Conservation (phyloP, 2,888 invertebrate species). For the Cybosia mesomella region DNA sequence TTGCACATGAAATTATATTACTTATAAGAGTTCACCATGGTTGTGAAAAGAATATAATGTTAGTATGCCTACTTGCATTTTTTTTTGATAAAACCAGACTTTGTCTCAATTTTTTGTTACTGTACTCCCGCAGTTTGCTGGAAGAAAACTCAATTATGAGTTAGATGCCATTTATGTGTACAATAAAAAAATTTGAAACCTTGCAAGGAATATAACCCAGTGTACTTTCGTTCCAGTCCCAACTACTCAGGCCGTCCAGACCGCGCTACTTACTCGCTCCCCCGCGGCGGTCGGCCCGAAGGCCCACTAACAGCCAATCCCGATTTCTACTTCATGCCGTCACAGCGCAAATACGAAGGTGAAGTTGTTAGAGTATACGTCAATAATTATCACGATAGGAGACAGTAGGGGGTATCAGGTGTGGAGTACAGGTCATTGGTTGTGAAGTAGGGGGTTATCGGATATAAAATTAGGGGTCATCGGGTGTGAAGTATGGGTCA, state of each 20-base stretch:
- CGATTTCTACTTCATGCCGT: conserved; percentile 98
- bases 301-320: conserved; percentile 87
- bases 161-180: too few relatives aligned
- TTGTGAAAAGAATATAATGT: too few relatives aligned
- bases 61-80: too few relatives aligned
- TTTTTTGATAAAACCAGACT: too few relatives aligned
- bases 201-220: background rate
- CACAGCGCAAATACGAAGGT: conserved; percentile 96
- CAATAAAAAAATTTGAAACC: too few relatives aligned
- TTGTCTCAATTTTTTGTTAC: too few relatives aligned
- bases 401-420: conserved; percentile 13
- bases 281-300: conserved; percentile 85
- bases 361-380: conserved; percentile 86
- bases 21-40: too few relatives aligned
- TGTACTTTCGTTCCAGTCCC: conserved; percentile 53
- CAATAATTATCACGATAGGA: conserved; percentile 57
- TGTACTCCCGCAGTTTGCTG: too few relatives aligned
- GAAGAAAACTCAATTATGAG: too few relatives aligned
- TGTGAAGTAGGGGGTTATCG: background rate
- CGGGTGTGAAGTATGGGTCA: background rate
- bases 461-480: background rate
- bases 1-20: too few relatives aligned
- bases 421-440: conserved; percentile 1
- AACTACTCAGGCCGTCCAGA: conserved; percentile 76
- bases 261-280: conserved; percentile 91